These are phyloP conservation scores for Scrobipalpa costella DNA, from an alignment of 2,888 invertebrate species.

Conservation along the genomic window DNA sequence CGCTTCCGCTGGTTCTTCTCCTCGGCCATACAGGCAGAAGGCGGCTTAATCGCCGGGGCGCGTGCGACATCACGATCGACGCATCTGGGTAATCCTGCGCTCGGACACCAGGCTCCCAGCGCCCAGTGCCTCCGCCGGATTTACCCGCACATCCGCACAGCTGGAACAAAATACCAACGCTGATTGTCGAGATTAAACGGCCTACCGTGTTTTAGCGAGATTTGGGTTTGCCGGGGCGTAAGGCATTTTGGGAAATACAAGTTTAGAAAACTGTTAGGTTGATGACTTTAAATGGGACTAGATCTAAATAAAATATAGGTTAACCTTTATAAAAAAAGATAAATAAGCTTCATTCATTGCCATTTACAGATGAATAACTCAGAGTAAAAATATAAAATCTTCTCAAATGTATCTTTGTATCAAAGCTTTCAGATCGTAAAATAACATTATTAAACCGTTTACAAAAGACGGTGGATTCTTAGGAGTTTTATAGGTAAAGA, in stretches of 20 bases:
- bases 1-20: too few relatives aligned
- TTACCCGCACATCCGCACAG: conserved; percentile 42
- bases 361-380: neutral
- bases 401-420: neutral
- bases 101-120: conserved; percentile 34
- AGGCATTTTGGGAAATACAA: neutral
- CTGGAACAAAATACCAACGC: conserved; percentile 66
- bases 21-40: neutral
- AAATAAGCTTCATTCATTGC: neutral
- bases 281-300: too few relatives aligned
- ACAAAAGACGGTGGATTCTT: conserved; percentile 30
- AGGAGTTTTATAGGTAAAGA: conserved; percentile 33
- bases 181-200: conserved; percentile 73
- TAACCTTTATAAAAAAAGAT: too few relatives aligned
- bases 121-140: conserved; percentile 30
- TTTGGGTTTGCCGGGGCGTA: conserved; percentile 39
- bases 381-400: neutral
- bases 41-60: conserved; percentile 63
- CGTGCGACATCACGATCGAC: conserved; percentile 69
- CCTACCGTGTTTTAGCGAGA: conserved; percentile 52
- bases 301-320: too few relatives aligned
- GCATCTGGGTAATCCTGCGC: conserved; percentile 61
- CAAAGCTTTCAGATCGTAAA: conserved; percentile 31
- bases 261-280: too few relatives aligned
- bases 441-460: conserved; percentile 33